phyloP scores from a whole-genome alignment of 2,888 invertebrate species.

The Parnassius apollo region DNA sequence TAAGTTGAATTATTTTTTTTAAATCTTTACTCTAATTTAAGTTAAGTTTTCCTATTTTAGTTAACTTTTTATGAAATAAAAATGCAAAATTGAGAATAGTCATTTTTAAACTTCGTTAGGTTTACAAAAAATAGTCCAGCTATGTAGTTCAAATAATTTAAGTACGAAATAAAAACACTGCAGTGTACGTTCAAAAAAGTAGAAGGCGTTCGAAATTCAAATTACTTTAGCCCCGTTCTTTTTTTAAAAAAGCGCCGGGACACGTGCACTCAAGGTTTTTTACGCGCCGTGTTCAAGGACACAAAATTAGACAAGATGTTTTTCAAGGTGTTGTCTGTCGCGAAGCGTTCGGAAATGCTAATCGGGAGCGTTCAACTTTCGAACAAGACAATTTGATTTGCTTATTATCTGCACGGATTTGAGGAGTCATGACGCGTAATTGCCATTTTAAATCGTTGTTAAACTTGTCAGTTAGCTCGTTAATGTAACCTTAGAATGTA shows the following conservation, averaged over 20 bases:
- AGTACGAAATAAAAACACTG: background rate
- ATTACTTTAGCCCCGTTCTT: background rate
- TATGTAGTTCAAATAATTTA: background rate
- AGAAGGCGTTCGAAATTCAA: background rate
- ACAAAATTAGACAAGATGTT: constrained; percentile 1
- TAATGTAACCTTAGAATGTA: background rate
- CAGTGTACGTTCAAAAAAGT: background rate
- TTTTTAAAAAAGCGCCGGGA: constrained; percentile 2
- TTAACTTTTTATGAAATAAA: too few species aligned
- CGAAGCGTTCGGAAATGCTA: constrained; percentile 17
- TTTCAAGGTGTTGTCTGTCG: background rate
- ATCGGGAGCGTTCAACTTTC: constrained; percentile 20
- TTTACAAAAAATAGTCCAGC: too few species aligned
- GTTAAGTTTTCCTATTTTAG: too few species aligned
- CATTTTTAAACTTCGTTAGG: too few species aligned
- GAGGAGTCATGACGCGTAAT: background rate
- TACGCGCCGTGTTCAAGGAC: constrained; percentile 11
- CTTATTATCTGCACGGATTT: background rate
- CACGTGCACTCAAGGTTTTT: constrained; percentile 9
- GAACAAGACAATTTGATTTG: constrained; percentile 10
- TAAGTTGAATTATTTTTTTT: too few species aligned
- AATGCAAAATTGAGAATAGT: too few species aligned
- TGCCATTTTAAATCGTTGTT: constrained; percentile 1
- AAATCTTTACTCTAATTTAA: too few species aligned
- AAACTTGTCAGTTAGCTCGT: background rate